Evolutionary conservation across 92 coral and sea anemone species (phyloP), one percentile per base, ranked within the genome.

Genomic region (Scolanthus callimorphus): DNA sequence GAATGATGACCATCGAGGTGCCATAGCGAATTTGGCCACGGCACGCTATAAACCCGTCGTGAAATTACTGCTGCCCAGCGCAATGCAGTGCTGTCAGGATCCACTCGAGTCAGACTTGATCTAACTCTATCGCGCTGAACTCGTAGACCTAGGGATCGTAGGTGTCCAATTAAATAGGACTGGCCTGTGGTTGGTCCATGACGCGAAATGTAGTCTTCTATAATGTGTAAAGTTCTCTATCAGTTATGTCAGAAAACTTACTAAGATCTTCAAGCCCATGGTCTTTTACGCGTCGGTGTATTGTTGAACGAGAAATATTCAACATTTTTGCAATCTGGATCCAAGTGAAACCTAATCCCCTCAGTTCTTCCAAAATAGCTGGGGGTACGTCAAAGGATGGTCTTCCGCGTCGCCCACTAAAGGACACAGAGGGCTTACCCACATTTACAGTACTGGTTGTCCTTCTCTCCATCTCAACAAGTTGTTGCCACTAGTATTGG

Each of bases 1-100:
- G 87, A 83, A 65, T 78, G 79, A 41, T 88, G 96, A 21, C 96
- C 87, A 64, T 85, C 87, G 10, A 84, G 31, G 65, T 84, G 90
- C 81, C 85, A 82, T 10, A 83, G 39, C 15, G 90, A 82, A 60
- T 76, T 82, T 56, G 84, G 88, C 89, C 89, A 82, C 34, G 69
- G 74, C 9, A 80, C 81, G 67, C 73, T 73, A 77, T 80, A 80
- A 27, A 4, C 55, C 43, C 83, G 71, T 21, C 80, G 62, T 20
- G 78, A 66, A 4, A 80, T 87, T 34, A 85, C 56, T 29, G 88
- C 83, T 59, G 88, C 95, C 88, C 95, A 80, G 31, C 95, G 51
- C 57, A 82, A 51, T 4, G 77, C 79, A 13, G 89, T 68, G 67
- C 77, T 82, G 51, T 61, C 63, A 26, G 86, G 96, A 58, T 87